phyloP scores from a whole-genome alignment of 2,888 invertebrate species.

The Agrotis puta region DNA sequence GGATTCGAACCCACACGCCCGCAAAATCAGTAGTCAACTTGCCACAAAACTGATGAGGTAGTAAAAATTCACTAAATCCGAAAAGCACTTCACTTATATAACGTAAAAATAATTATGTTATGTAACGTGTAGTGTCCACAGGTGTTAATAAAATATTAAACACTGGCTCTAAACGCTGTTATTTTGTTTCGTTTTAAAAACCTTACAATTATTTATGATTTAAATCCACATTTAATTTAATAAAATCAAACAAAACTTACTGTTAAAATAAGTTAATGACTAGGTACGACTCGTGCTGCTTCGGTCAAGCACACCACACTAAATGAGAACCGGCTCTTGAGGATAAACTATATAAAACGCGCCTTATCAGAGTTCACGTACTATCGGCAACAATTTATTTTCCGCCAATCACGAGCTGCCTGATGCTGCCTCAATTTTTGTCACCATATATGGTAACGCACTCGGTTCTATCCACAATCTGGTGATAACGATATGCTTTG shows the following conservation, averaged over 20 bases:
- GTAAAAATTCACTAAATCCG: slow-evolving; percentile 54
- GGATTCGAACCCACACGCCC: slow-evolving; percentile 53
- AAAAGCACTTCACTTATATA: slow-evolving; percentile 67
- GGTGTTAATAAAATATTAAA: slow-evolving; percentile 57
- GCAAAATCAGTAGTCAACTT: slow-evolving; percentile 30
- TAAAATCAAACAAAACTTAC: slow-evolving; percentile 80
- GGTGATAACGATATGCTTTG: slow-evolving; percentile 81
- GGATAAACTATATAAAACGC: slow-evolving; percentile 90
- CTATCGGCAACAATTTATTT: slow-evolving; percentile 86
- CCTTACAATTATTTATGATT: slow-evolving; percentile 37
- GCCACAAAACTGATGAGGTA: slow-evolving; percentile 39
- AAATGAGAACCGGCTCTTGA: slow-evolving; percentile 86
- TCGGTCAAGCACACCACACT: slow-evolving; percentile 82
- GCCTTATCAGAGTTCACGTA: slow-evolving; percentile 89
- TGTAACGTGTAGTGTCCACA: slow-evolving; percentile 64
- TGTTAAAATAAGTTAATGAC: slow-evolving; percentile 82
- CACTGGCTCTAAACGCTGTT: slow-evolving; percentile 59
- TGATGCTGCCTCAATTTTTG: slow-evolving; percentile 90
- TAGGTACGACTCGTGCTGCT: slow-evolving; percentile 84
- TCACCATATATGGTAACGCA: slow-evolving; percentile 95
- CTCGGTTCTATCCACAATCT: slow-evolving; percentile 78
- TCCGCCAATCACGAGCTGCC: slow-evolving; percentile 92
- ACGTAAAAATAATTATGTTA: slow-evolving; percentile 71
- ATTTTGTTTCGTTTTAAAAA: slow-evolving; percentile 28
- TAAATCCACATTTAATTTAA: slow-evolving; percentile 53